Percentiles rank a stretch among this genome's conserved stretches.
Conservation (phyloP, 2,113 vertebrate species). For the Chloebia gouldiae region DNA sequence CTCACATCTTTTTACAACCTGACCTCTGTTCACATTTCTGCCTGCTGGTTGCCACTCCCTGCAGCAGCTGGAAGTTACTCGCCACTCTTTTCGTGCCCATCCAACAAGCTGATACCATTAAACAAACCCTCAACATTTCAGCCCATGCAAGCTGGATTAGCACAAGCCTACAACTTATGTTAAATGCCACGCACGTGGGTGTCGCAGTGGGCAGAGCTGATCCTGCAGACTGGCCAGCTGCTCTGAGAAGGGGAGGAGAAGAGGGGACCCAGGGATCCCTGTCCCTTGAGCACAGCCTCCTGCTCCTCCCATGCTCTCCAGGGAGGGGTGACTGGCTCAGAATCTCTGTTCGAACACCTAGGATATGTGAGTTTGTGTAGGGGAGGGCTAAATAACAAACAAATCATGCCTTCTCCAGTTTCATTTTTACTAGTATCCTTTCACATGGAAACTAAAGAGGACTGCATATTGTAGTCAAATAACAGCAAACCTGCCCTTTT, state of each 20-base stretch:
- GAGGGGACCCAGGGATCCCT: fast-evolving
- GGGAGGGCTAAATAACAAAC: neutral
- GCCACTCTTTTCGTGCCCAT: fast-evolving
- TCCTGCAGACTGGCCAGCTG: neutral
- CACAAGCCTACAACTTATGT: neutral
- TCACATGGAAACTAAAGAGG: neutral
- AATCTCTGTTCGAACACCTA: neutral
- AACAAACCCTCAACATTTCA: neutral
- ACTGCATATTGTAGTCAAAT: neutral
- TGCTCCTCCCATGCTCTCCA: fast-evolving
- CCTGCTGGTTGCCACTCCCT: neutral
- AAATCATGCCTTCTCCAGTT: neutral
- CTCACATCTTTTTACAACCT: neutral
- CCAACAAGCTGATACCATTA: no score
- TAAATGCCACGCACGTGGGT: fast-evolving
- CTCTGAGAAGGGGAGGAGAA: neutral
- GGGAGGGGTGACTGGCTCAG: neutral
- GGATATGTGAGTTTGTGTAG: neutral
- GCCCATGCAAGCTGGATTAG: fast-evolving
- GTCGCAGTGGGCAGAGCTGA: neutral
- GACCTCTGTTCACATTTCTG: neutral
- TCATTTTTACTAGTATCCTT: neutral
- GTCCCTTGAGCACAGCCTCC: fast-evolving
- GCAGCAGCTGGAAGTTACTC: neutral
- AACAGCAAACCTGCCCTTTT: neutral